Evolutionary conservation across 2,797 vertebrate species (phyloP), one percentile per base, ranked within the genome.

Genomic region (Petrocephalus schoutedeni): DNA sequence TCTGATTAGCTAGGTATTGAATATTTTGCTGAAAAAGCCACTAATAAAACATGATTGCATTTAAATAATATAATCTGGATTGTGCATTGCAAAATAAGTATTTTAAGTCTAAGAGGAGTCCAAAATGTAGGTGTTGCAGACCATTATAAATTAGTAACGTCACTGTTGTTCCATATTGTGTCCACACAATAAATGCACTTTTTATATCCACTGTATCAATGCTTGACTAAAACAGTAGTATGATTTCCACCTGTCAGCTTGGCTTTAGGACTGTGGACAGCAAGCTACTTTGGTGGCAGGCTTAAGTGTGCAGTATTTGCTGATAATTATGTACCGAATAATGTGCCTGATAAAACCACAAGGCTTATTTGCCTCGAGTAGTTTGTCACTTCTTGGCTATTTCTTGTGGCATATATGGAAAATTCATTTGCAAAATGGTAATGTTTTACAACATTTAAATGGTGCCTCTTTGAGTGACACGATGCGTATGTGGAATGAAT

Each of bases 51-150:
- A 41, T 41, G 16, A 36, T 41, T 74, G 12, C 67, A 16, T 41
- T 74, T 14, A 74, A 32, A 74, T 74, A 41, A 91, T 94, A 94
- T 97, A 97, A 97, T 28, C 32, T 74, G 64, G 32, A 71, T 4
- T 74, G 71, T 45, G 71, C 71, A 45, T 77, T 77, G 19, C 19
- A 53, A 84, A 84, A 53, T 53, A 8, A 51, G n/a, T 23, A 36
- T 86, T 86, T 45, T 86, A 21, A n/a, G n/a, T 71, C 8, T 28
- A 16, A 16, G 64, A 71, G 64, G 64, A 71, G 67, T 32, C 61
- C 28, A 67, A 12, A 23, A 77, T 41, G 16, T 61, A 61, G 71
- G 71, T 54, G n/a, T 84, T 84, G 54, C 49, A n/a, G 51, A 54
- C 54, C 0, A 10, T 54, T 51, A 36, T 36, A n/a, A 19, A 41